Evolutionary conservation across 2,888 invertebrate genomes (phyloP).

Genomic region (Cephus pulcher): DNA sequence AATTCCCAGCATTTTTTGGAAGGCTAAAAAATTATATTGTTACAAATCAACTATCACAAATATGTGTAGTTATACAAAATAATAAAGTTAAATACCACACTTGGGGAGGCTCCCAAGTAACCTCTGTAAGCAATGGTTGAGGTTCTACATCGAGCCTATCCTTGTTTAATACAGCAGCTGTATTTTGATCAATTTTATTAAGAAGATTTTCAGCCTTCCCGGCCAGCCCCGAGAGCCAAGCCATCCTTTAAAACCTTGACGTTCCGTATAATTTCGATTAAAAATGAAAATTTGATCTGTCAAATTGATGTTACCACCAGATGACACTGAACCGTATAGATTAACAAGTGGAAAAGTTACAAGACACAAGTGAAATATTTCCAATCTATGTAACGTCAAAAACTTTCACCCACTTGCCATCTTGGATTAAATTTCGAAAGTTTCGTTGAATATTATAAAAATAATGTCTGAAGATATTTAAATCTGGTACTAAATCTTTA

Average conservation of each 20-base stretch:
- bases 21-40: background rate
- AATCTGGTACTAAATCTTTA: background rate
- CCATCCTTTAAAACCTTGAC: conserved; percentile 66
- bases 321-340: background rate
- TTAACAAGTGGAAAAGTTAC: background rate
- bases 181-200: conserved; percentile 80
- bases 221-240: conserved; percentile 79
- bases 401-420: background rate
- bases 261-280: background rate
- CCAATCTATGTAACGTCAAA: background rate
- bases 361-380: background rate
- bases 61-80: background rate
- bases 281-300: background rate
- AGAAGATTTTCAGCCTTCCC: conserved; percentile 80
- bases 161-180: conserved; percentile 72
- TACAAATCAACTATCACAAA: background rate
- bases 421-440: background rate
- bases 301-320: background rate
- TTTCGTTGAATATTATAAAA: background rate
- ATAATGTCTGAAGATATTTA: background rate
- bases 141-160: conserved; percentile 51
- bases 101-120: conserved; percentile 49
- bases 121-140: conserved; percentile 47
- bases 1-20: background rate
- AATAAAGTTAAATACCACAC: background rate